Evolutionary conservation across 1,140 invertebrate genomes (phyloP).

Genomic region (Habropoda laboriosa): DNA sequence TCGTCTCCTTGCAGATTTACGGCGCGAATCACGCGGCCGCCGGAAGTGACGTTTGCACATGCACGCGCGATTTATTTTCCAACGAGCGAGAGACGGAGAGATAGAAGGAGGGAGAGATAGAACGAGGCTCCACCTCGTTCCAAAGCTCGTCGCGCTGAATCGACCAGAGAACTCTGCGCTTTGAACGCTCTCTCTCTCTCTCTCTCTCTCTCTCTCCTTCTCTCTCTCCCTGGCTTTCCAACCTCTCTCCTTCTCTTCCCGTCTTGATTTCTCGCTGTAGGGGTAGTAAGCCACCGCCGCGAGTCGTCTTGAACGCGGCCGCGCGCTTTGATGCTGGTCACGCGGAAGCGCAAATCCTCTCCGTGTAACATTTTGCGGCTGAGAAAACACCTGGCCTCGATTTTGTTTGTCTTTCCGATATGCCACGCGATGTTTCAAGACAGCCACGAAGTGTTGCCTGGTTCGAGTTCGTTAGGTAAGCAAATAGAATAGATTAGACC

Average conservation of each 20-base stretch:
- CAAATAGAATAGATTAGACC: conserved; percentile 36
- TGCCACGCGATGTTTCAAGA: not conserved
- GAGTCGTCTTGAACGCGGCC: conserved; percentile 15
- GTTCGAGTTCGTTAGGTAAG: conserved; percentile 28
- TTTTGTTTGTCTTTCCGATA: conserved; percentile 45
- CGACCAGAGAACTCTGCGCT: conserved; percentile 40
- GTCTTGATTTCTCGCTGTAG: conserved; percentile 29
- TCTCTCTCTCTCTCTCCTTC: too few species aligned
- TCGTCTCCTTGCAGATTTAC: conserved; percentile 63
- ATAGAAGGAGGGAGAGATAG: conserved; percentile 59
- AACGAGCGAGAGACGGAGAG: conserved; percentile 61
- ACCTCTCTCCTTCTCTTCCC: too few species aligned
- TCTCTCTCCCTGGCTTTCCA: not conserved
- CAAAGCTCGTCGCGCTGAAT: conserved; percentile 25
- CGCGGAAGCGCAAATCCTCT: conserved; percentile 18
- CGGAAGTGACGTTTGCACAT: conserved; percentile 51
- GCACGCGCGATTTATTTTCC: conserved; percentile 67
- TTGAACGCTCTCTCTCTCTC: conserved; percentile 1
- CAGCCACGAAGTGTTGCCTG: not conserved
- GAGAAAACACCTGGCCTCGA: not conserved
- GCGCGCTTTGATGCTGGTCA: conserved; percentile 48
- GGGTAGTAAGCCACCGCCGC: conserved; percentile 2
- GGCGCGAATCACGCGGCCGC: conserved; percentile 16
- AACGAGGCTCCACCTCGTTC: conserved; percentile 23
- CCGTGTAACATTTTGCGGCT: not conserved